Conservation (phyloP, 2,888 invertebrate species). For the Theristus sp. region DNA sequence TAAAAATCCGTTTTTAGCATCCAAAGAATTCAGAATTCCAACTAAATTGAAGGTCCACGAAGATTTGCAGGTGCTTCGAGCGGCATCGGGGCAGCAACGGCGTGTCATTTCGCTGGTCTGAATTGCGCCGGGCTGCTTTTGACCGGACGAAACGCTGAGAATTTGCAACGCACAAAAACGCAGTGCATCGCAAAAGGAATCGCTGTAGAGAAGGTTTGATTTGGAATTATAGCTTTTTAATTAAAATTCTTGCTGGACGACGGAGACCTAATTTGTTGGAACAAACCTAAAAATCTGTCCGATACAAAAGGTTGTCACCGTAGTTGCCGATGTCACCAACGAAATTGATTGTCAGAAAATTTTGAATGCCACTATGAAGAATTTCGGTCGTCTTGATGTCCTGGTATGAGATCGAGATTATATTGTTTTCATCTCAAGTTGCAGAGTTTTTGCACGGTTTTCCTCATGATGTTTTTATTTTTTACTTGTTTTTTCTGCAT, state of each 20-base stretch:
- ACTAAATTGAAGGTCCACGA: too few relatives aligned
- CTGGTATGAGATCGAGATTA: too few relatives aligned
- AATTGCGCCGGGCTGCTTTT: constrained; percentile 51
- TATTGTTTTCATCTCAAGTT: too few relatives aligned
- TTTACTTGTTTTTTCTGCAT: too few relatives aligned
- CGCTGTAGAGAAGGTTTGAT: neutral
- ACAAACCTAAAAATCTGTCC: too few relatives aligned
- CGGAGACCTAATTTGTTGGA: too few relatives aligned
- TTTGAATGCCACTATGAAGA: constrained; percentile 14
- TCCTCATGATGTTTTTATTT: too few relatives aligned
- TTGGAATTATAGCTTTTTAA: too few relatives aligned
- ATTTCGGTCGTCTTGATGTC: constrained; percentile 19
- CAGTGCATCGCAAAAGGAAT: constrained; percentile 34
- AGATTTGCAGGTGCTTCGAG: constrained; percentile 65
- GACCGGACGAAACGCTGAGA: constrained; percentile 49
- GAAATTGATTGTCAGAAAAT: constrained; percentile 15
- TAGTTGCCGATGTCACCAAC: constrained; percentile 30
- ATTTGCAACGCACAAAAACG: constrained; percentile 44
- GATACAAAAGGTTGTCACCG: constrained; percentile 28
- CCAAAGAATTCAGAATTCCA: too few relatives aligned
- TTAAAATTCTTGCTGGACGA: too few relatives aligned
- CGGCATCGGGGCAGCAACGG: constrained; percentile 63
- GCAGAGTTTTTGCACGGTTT: too few relatives aligned
- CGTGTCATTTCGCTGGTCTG: constrained; percentile 51
- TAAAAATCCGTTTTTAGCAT: too few relatives aligned